Evolutionary conservation across 2,888 invertebrate genomes (phyloP), one percentile per base, ranked within the genome.

Genomic region (Gryllus longicercus): DNA sequence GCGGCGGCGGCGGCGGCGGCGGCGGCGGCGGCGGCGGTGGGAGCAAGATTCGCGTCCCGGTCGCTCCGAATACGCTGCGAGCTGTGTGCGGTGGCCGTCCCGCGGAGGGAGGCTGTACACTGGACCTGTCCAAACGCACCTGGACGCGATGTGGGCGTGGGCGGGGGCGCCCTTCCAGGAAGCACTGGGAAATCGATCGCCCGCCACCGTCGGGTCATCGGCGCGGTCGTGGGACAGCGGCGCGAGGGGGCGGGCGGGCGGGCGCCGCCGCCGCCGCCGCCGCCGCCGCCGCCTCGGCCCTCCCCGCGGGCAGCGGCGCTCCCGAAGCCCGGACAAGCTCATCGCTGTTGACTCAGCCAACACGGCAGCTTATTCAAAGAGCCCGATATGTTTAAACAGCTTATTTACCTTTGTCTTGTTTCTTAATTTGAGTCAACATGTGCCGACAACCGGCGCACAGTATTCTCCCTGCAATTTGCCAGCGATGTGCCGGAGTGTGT

Each of bases 331-430:
- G n/a, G n/a, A 63, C 63, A 63, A 63, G 63, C 63, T 63, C 63
- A 63, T 63, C 63, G 63, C 16, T 63, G 63, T 63, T 63, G 63
- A 63, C 63, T 18, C 63, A 63, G 63, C 63, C 63, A 63, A 63
- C 63, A 63, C 63, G 63, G 63, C n/a, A 63, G 63, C 63, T 63
- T 63, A 63, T 63, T 63, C 63, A 63, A 63, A 63, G 63, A 63
- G 16, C 63, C 63, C 63, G 63, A 63, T 63, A 63, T 63, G 63
- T 63, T 63, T 63, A n/a, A 16, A 63, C 63, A 18, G 63, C 63
- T 14, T 63, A 63, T 63, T 63, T 63, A 63, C 63, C 63, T 63
- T 63, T n/a, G 63, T n/a, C 63, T 63, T 63, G 63, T 63, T 63
- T 63, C 63, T 63, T 63, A 63, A 63, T 63, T 63, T 63, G 16